Base-by-base conservation (phyloP, 2,888 invertebrate species). In the Stenolophus ochropezus region DNA sequence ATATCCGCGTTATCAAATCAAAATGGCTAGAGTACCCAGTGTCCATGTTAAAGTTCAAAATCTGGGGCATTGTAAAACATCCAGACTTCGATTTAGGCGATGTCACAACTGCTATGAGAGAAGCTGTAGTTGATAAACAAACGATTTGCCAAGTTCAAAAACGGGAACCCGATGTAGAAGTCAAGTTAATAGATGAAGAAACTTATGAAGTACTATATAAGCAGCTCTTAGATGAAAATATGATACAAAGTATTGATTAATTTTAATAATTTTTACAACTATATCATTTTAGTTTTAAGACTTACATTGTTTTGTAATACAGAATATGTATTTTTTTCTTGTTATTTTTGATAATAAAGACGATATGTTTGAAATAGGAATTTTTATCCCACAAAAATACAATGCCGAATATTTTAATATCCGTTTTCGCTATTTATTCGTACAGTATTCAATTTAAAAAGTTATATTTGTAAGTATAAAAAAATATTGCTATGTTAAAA, bases 1-100 rank as follows among this genome's bases (percentile, higher is more conserved):
- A 91, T 82, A 87, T 92, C 0, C 90, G 91, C 81, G 90, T 90
- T 85, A 91, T 92, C 81, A 89, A 88, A 47, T 87, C 89, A 0
- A 89, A 91, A 25, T 91, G 92, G 88, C 85, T 90, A 0, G 85
- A 87, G 49, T 87, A 92, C 76, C 92, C 93, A 0, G 90, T 92
- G 1, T 90, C 90, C 0, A 90, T 91, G 6, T 86, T 92, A 18
- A 87, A 91, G 4, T 92, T 91, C 0, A 87, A 88, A 81, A 86
- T 94, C 58, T 86, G 90, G 84, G 90, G 89, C 1, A 73, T 88
- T 42, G 79, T 89, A 42, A 88, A 90, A 81, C 89, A 90, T 71
- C 86, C 88, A 0, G 81, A 88, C 0, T 87, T 90, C 23, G 84
- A 88, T 0, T 85, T 86, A 4, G 16, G 3, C 11, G 65, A 78